Percentiles rank a stretch among this genome's conserved stretches.
phyloP scores from a whole-genome alignment of 2,888 invertebrate genomes.

The Nycteola revayana region DNA sequence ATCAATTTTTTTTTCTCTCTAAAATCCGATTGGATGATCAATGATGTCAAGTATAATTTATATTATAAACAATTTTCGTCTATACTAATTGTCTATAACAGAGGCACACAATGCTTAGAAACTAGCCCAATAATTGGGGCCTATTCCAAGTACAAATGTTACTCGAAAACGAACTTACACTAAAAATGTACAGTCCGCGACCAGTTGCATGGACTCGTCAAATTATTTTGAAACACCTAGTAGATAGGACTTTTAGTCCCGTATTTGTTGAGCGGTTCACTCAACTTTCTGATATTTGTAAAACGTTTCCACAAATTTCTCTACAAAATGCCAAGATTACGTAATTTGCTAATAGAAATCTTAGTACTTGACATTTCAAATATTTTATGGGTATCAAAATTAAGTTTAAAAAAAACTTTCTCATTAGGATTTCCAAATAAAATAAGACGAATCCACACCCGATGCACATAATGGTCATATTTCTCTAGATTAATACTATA shows the following conservation, averaged over 20 bases:
- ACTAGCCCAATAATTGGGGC: slow-evolving; percentile 48
- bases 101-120: slow-evolving; percentile 78
- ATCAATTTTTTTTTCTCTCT: slow-evolving; percentile 28
- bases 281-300: too few species aligned
- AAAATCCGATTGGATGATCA: slow-evolving; percentile 38
- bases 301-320: too few species aligned
- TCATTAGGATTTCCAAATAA: too few species aligned
- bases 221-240: slow-evolving; percentile 10
- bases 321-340: too few species aligned
- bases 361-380: too few species aligned
- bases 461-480: slow-evolving; percentile 30
- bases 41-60: slow-evolving; percentile 38
- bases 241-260: too few species aligned
- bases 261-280: too few species aligned
- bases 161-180: slow-evolving; percentile 42
- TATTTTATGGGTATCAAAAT: too few species aligned
- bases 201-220: slow-evolving; percentile 34
- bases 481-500: slow-evolving; percentile 64
- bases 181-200: slow-evolving; percentile 45
- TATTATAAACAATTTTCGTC: slow-evolving; percentile 42
- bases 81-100: slow-evolving; percentile 66
- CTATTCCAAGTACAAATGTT: slow-evolving; percentile 50
- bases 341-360: too few species aligned
- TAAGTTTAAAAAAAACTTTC: too few species aligned
- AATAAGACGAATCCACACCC: too few species aligned